Base-by-base conservation (phyloP, 2,113 vertebrate species). In the Oreochromis niloticus region DNA sequence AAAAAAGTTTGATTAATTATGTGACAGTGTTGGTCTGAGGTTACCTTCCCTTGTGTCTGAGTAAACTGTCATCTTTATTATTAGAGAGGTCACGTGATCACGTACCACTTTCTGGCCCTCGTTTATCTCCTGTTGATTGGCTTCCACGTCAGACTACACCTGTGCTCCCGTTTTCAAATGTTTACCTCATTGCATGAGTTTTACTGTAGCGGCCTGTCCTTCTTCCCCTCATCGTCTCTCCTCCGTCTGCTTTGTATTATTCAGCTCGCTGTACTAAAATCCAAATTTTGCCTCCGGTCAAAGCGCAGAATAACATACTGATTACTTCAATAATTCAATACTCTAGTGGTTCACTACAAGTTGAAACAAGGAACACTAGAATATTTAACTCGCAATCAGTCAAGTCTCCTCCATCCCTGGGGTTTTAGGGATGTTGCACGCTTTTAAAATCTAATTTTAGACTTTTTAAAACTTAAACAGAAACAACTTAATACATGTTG, bases 321-420 rank as follows among this genome's bases (percentile, higher is more conserved):
- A 83, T 87, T 19, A 61, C 66, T 36, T 92, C 50, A 86, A 80
- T 84, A 84, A 84, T 85, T 84, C 52, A 88, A 17, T 5, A 32
- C 48, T 71, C 27, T 59, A 0, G 39, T 22, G 50, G 55, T 79
- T 82, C 85, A 39, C 14, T 52, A n/a, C 27, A 39, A 84, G 81
- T 82, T 68, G 19, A 90, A 88, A 81, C 30, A 32, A 30, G 27
- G 52, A 68, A 39, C 4, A n/a, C 34, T 22, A 11, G 43, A 80
- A 81, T 81, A 83, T 86, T 43, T 68, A 50, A 85, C 43, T 46
- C 27, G 54, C 19, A 66, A 41, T 61, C 50, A 30, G 24, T 27
- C 79, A 27, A 57, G 36, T n/a, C 32, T 66, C 32, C 61, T 66
- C 32, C 32, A 43, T 56, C 55, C 24, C 27, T 27, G 55, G 54